Base-by-base conservation (phyloP, 2,888 invertebrate species). In the Deilephila elpenor region DNA sequence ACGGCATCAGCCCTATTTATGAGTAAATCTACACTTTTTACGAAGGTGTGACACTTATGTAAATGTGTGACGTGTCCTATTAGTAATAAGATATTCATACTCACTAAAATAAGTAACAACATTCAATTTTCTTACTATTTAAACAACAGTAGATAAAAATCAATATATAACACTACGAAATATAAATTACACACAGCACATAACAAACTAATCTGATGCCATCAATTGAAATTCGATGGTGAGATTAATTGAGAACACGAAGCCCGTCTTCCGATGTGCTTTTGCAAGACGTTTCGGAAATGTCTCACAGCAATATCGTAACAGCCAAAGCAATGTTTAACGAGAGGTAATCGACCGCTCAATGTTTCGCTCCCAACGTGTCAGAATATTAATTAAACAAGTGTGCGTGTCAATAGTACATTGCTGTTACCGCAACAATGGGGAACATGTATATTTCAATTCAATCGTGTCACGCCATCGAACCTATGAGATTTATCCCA, bases 401-500 rank as follows among this genome's bases (percentile, higher is more conserved):
- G 83, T 83, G 89, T 78, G 89, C 90, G 89, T 90, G 91, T 84
- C 78, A 79, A 77, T 84, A 84, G 84, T 44, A 59, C 81, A 80
- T 79, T 78, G 71, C 78, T 79, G 74, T 83, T 86, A 88, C 87
- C 86, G 87, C 84, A 87, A 88, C 84, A 86, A 86, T 86, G 82
- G 83, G 82, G 82, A 83, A 75, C 78, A 83, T 79, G 77, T 75
- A 82, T 79, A 83, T 80, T 82, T 79, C 79, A 80, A 88, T 85
- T 85, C 84, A 86, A 88, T 87, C 85, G 80, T 81, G 82, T 85
- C 86, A 86, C 84, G 86, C 85, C 79, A 86, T 85, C 79, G 79
- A 84, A 82, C 80, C 83, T 84, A 83, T 87, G 86, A 85, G 88
- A 88, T 84, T 83, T 88, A 87, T 85, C 85, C 84, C 88, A 89